phyloP scores from a whole-genome alignment of 2,113 vertebrate genomes.

The Thymallus thymallus region DNA sequence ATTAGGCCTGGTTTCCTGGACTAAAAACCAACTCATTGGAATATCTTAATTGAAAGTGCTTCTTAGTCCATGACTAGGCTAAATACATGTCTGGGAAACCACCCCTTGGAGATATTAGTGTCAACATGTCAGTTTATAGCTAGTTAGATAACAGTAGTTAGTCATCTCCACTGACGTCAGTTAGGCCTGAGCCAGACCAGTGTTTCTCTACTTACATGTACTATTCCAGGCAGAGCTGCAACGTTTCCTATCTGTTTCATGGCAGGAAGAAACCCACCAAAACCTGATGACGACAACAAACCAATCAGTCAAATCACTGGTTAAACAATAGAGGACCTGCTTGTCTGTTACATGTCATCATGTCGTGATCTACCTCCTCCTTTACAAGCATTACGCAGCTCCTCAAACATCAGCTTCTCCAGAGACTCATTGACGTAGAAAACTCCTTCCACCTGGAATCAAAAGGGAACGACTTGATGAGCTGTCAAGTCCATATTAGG shows the following conservation, averaged over 20 bases:
- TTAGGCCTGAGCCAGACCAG: too few relatives aligned
- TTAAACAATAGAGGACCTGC: not conserved
- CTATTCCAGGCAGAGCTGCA: conserved; percentile 92
- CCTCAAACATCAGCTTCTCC: conserved; percentile 97
- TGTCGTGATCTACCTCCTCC: conserved; percentile 83
- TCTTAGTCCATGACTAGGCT: too few relatives aligned
- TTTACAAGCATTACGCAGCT: conserved; percentile 90
- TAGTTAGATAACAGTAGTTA: too few relatives aligned
- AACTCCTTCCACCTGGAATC: conserved; percentile 87
- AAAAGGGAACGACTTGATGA: not conserved
- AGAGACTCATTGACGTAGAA: conserved; percentile 95
- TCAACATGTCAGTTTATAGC: too few relatives aligned
- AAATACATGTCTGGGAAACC: too few relatives aligned
- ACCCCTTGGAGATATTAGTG: too few relatives aligned
- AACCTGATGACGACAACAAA: conserved; percentile 72
- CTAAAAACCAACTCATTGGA: too few relatives aligned
- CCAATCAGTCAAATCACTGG: not conserved
- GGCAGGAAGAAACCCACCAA: conserved; percentile 94
- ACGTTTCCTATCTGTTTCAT: conserved; percentile 99
- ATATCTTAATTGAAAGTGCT: too few relatives aligned
- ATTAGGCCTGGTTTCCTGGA: too few relatives aligned
- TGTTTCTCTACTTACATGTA: conserved; percentile 81
- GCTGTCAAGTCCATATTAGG: not conserved
- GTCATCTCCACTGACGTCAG: too few relatives aligned
- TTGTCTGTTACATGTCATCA: not conserved